A percentile compares a stretch with the other conserved stretches of the same genome.
phyloP scores from a whole-genome alignment of 2,113 vertebrate species.

The Myotis davidii region DNA sequence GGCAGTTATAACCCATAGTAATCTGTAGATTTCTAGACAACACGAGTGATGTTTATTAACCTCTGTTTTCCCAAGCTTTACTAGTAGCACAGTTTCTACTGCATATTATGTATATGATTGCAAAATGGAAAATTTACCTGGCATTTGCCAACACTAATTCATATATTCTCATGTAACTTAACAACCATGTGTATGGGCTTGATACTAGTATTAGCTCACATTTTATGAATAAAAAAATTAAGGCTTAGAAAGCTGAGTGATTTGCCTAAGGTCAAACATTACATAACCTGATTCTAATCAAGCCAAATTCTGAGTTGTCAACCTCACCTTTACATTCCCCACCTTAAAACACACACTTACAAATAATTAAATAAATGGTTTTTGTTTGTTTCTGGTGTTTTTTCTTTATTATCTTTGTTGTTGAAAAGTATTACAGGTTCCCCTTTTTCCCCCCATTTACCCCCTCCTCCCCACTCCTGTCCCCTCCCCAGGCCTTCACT shows the following conservation, averaged over 20 bases:
- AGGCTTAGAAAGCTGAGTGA: not conserved
- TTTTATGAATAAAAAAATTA: not conserved
- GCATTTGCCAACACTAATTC: not conserved
- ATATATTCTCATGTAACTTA: not conserved
- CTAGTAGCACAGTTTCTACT: not conserved
- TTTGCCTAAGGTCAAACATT: not conserved
- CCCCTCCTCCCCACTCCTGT: too few species aligned
- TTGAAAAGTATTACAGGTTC: too few species aligned
- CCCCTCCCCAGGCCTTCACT: too few species aligned
- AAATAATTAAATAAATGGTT: not conserved
- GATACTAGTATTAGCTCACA: not conserved
- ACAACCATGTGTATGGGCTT: not conserved
- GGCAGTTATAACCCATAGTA: not conserved
- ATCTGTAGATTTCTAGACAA: not conserved
- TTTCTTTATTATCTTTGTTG: too few species aligned
- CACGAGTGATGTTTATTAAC: not conserved
- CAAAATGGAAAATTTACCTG: not conserved
- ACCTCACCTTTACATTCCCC: not conserved
- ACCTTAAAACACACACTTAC: not conserved
- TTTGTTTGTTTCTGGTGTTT: too few species aligned
- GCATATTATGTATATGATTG: not conserved
- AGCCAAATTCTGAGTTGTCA: not conserved
- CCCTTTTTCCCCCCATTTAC: too few species aligned
- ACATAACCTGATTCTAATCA: not conserved
- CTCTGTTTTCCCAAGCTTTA: not conserved